Base-by-base conservation (phyloP, 2,113 vertebrate genomes). In the Myiozetetes cayanensis region DNA sequence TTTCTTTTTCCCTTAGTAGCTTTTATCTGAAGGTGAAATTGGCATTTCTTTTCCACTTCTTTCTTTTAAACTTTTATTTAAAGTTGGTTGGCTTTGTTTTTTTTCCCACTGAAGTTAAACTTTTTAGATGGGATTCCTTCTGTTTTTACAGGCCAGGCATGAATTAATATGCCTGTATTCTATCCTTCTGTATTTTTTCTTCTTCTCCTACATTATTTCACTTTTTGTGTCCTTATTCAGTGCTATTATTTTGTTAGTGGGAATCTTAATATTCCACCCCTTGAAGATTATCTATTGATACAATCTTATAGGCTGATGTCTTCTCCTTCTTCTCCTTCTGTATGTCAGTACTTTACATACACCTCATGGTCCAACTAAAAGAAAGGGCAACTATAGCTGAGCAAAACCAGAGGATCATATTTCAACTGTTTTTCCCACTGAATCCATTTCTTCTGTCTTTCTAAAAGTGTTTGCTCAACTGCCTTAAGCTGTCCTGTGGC, bases 11-110 rank as follows among this genome's bases (percentile, higher is more conserved):
- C 82, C 94, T 95, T 92, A 67, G 82, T 83, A 59, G 80, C 90
- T 96, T 97, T 92, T 61, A 37, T 90, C 89, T 84, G 95, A 95
- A 97, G 85, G 87, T 97, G 89, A 97, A 96, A 81, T 92, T 93
- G 44, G 3, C 2, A 27, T 75, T 85, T 81, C 56, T 78, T 93
- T 92, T 65, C 50, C 56, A 31, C 5, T 74, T 90, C 43, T 79
- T 83, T 50, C 39, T 72, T 76, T 63, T 10, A 84, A 93, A 89
- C 41, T 95, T 91, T 68, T 55, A 35, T 59, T 88, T 46, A 46
- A 86, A 85, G 7, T 87, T 35, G 5, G 10, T 41, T 52, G 30
- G 10, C 37, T 31, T 58, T 22, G 41, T 2, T 27, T 71, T 55
- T 93, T 93, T 59, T n/a, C 12, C 18, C 21, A 17, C 2, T 30